Base-by-base conservation (phyloP, 2,797 vertebrate species). In the Neomorphus geoffroyi region DNA sequence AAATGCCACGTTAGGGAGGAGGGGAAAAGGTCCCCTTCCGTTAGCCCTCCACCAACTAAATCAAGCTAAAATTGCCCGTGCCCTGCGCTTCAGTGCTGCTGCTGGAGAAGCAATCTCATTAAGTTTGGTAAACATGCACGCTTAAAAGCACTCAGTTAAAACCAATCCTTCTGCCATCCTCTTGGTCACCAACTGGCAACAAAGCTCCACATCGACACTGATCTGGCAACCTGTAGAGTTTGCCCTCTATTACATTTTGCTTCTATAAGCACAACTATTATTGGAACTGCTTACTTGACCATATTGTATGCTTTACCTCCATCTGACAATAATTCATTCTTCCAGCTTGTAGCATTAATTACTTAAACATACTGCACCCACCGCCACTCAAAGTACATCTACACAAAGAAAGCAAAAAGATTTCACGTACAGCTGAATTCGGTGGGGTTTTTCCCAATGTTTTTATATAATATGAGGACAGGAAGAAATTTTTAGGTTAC, bases 241-340 rank as follows among this genome's bases (percentile, higher is more conserved):
- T 92, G 87, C 61, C 85, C 88, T 92, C 93, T 79, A 51, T 90
- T 89, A 66, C 71, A 70, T 89, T 96, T 73, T 94, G 88, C 93
- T 94, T 85, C 93, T 53, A 66, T 88, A 94, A 94, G 92, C 92
- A 86, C 46, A 75, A 70, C 91, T 93, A 88, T 88, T 94, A 82
- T 92, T 92, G 84, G 94, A 95, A 95, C 78, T 87, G 90, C 91
- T 92, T 90, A 92, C 78, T 96, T 93, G 77, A 89, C 88, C 88
- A 88, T 88, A 94, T 75, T 94, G 85, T 62, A 43, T 64, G 78
- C 91, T 95, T 77, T 92, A 92, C 57, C 80, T 94, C 85, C 87
- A 86, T 89, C 90, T 93, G 86, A 96, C 85, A 86, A 93, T 86
- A 95, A 92, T 79, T 90, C 64, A 58, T 92, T 79, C 81, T 90